Evolutionary conservation across 2,888 invertebrate species (phyloP), one percentile per base, ranked within the genome.

Genomic region (Conus canariensis): DNA sequence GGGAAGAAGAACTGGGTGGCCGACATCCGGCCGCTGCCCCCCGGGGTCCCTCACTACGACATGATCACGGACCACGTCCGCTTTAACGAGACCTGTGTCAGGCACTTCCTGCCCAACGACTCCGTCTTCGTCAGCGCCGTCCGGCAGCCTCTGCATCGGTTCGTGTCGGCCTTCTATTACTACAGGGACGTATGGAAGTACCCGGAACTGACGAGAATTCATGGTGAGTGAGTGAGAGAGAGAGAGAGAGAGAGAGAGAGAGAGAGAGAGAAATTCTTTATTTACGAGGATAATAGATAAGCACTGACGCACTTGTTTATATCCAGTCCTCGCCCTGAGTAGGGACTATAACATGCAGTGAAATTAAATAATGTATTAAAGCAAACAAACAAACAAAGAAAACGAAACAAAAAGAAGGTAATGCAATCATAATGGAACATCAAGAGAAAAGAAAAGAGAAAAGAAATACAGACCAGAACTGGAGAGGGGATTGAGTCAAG

Each of bases 51-150:
- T 9, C n/a, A 83, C 58, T 83, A 83, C 83, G 83, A 83, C 58
- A 83, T 83, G 83, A n/a, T 83, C 58, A 83, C 83, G 2, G 83
- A 83, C 83, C 83, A 83, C 58, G 83, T 83, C 10, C 83, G 83
- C 10, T 58, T 83, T 10, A 22, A 83, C n/a, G 83, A 83, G 58
- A 16, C 7, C 14, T 58, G 83, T n/a, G 58, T 83, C 30, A 56
- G 83, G 83, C 83, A 83, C 22, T 83, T 83, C 58, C 58, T 83
- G 58, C 83, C 83, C 58, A 8, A 22, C 1, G 83, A 83, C 58
- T 2, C 83, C n/a, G 30, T 58, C 30, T 58, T 83, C 58, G 22
- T 83, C 58, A 30, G 30, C 58, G 58, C 58, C 58, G 83, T 83
- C 12, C 16, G 83, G 4, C 58, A 83, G 10, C 83, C 83, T 56